Evolutionary conservation across 2,113 vertebrate species (phyloP), one percentile per base, ranked within the genome.

Genomic region (Cavia porcellus): DNA sequence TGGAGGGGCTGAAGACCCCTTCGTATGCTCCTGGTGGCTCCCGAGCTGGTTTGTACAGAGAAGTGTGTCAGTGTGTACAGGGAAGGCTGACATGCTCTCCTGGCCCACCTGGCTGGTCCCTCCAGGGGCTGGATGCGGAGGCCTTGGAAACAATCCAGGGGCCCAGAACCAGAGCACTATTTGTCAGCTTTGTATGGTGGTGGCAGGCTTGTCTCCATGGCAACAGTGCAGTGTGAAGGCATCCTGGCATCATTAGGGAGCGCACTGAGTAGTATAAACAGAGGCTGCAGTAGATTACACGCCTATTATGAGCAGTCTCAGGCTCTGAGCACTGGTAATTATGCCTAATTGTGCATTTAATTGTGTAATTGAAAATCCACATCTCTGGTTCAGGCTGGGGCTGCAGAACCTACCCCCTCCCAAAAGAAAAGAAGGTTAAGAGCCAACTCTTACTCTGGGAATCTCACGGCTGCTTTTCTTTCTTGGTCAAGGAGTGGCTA

Each of bases 271-370:
- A 98, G 98, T 87, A 98, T 98, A 98, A 99, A 99, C 98, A 99
- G 98, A 81, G 98, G 98, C 99, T 98, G 98, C 98, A 97, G 98
- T 97, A 98, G 98, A 99, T 99, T 99, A 98, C 98, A 96, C 89
- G 98, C 98, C 98, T 98, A 98, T 99, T 98, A 99, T 77, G 95
- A 98, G 61, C 98, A 98, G 98, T 98, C 97, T 96, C 96, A 84
- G 98, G 98, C 98, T 98, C 97, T 93, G 98, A 98, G 98, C 97
- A 95, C 98, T 98, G 98, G 98, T 98, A 99, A 99, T 99, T 99
- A 99, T 92, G 98, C 96, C 98, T 99, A 99, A 99, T 99, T 99
- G 99, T 98, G 98, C 99, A 98, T 98, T 99, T 99, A 99, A 99
- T 99, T 98, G 98, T 98, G 98, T 99, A 99, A 99, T 98, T 99